phyloP scores from a whole-genome alignment of 1,140 invertebrate species.

The Bombyx mori region ASM3026992v2 NC_085117.1:17610501-17611000 shows the following conservation, averaged over 20 bases:
- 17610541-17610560: background rate
- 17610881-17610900: conserved; percentile 72
- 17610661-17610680: too few species aligned
- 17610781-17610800: conserved; percentile 72
- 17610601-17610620: too few species aligned
- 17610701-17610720: too few species aligned
- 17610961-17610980: conserved; percentile 24
- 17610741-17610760: conserved; percentile 77
- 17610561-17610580: background rate
- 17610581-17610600: background rate
- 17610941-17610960: conserved; percentile 36
- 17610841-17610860: conserved; percentile 73
- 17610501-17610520: background rate
- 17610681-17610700: too few species aligned
- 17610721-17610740: conserved; percentile 69
- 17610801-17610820: conserved; percentile 73
- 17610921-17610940: conserved; percentile 52
- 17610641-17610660: too few species aligned
- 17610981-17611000: background rate
- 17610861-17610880: conserved; percentile 79
- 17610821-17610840: conserved; percentile 56
- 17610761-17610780: conserved; percentile 73
- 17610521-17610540: background rate
- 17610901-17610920: conserved; percentile 36
- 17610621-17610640: too few species aligned